Evolutionary conservation across 1,140 invertebrate genomes (phyloP), one percentile per base, ranked within the genome.

Genomic region (Scaptomyza montana): DNA sequence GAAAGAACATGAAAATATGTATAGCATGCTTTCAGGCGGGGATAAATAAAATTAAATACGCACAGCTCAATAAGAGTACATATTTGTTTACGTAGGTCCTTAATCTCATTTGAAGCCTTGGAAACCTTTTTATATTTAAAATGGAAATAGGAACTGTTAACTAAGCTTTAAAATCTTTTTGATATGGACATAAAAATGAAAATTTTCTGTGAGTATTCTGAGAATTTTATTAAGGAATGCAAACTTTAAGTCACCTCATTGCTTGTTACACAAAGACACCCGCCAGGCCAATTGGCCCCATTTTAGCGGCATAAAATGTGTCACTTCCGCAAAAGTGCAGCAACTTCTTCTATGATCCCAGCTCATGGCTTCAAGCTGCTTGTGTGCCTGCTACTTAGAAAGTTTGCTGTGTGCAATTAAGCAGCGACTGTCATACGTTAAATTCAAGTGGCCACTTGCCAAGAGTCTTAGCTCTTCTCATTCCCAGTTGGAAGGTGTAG

Each of bases 341-440:
- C 56, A 25, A 12, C 47, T 12, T 21, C 21, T 25, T 6, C 16
- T 36, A 47, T 2, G 45, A 16, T 9, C 2, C 3, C 1, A 46
- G 49, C 41, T 28, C 25, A 16, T 13, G 13, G 39, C 19, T 33
- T 8, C 43, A 10, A 30, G 56, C 56, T 12, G 36, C 54, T 61
- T 45, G 39, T 46, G 28, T 39, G 25, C 25, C 7, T 45, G 30
- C 10, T 16, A 8, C 56, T 30, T 30, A 47, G 19, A 59, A 25
- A 19, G 64, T 21, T 30, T 13, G 41, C 33, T 61, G 56, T 81
- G 76, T 77, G 82, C 82, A 86, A 86, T 86, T 87, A 86, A 78
- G 75, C 81, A 76, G 59, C 53, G 78, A 76, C 78, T 87, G 82
- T 87, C 82, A 74, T 86, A 87, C 84, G 82, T 86, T 82, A 82